Base-by-base conservation (phyloP, 2,888 invertebrate species). In the Yponomeuta sedellus region DNA sequence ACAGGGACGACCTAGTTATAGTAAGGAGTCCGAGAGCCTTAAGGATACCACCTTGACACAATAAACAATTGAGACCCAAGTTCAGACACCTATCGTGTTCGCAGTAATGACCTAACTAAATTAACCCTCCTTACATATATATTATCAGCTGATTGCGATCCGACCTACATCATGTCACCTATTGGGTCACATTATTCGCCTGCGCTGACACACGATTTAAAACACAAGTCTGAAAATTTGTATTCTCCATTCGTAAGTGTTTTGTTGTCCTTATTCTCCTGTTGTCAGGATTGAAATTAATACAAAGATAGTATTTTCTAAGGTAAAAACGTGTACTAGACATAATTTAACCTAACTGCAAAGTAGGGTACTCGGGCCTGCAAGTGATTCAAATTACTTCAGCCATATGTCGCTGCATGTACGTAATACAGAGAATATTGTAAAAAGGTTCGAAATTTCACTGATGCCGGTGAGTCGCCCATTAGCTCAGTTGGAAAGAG, bases 41-140 rank as follows among this genome's bases (percentile, higher is more conserved):
- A 8, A 61, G 22, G 28, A 20, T n/a, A n/a, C n/a, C 6, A 11
- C 20, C 22, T 20, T 59, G 19, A 11, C 59, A 20, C 59, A n/a
- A 20, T 10, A 59, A 12, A 12, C 1, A 16, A 61, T 25, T 16
- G 61, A 3, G 16, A 20, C 4, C 61, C 61, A 22, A 61, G 11
- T 22, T 22, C 61, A 12, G 12, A 20, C 28, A 22, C 61, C 16
- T 61, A 34, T 34, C 10, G 34, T 8, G 10, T 34, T 34, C 10
- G 25, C 28, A 16, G 28, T 22, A 61, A 25, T 61, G 28, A 66
- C 44, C 65, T 78, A 77, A 76, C 69, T 67, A 76, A 83, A 76
- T 87, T 86, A n/a, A 86, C 76, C 85, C 84, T 80, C 77, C 69
- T 82, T 34, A 34, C 86, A 83, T 83, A 85, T 85, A 79, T 82